phyloP scores from a whole-genome alignment of 2,113 vertebrate species.

The Chloebia gouldiae region DNA sequence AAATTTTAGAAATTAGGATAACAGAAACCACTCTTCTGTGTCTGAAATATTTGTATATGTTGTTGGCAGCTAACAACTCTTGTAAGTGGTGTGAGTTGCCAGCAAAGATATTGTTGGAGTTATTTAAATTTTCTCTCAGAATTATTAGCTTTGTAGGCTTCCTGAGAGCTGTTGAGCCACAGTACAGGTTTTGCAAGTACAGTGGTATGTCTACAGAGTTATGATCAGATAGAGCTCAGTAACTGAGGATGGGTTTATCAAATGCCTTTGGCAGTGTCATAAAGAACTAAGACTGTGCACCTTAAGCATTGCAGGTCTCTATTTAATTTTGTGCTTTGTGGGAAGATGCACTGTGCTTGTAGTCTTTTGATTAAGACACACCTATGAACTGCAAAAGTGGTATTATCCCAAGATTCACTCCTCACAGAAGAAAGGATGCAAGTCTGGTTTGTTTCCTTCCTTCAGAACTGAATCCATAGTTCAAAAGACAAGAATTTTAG shows the following conservation, averaged over 20 bases:
- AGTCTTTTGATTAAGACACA: conserved; percentile 1
- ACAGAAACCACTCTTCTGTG: background rate
- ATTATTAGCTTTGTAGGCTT: background rate
- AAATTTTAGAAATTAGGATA: background rate
- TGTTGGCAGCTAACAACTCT: background rate
- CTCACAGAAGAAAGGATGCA: background rate
- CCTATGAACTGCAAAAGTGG: background rate
- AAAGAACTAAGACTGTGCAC: background rate
- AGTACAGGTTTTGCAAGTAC: conserved; percentile 16
- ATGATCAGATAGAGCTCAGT: conserved; percentile 15
- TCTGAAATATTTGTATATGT: background rate
- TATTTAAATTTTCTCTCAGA: background rate
- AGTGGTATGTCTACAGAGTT: background rate
- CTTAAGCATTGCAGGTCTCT: background rate
- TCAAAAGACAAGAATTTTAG: background rate
- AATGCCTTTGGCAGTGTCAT: background rate
- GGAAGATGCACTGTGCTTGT: background rate
- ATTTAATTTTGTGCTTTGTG: background rate
- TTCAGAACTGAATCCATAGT: background rate
- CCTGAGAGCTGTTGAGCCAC: background rate
- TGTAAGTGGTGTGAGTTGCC: background rate
- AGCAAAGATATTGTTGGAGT: background rate
- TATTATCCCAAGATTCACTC: background rate
- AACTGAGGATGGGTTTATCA: conserved; percentile 7
- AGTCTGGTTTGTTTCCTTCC: background rate